Evolutionary conservation across 1,140 invertebrate genomes (phyloP).

Genomic region (Lasaia peninsularis): DNA sequence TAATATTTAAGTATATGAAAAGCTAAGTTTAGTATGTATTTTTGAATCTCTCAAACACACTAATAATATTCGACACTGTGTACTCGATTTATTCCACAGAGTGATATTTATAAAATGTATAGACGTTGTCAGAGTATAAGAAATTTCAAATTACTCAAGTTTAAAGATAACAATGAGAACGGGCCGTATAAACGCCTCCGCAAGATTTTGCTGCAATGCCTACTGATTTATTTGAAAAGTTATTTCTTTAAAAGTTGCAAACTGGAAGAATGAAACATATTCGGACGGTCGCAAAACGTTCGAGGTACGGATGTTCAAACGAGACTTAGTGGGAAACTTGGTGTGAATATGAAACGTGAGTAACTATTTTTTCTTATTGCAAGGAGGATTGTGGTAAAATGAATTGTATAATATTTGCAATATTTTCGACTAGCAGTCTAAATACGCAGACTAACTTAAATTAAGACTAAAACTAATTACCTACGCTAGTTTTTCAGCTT

Average conservation of each 20-base stretch:
- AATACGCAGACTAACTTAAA: too few species aligned
- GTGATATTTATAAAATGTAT: too few species aligned
- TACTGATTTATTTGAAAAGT: constrained; percentile 67
- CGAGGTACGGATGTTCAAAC: constrained; percentile 36
- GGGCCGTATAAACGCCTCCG: constrained; percentile 19
- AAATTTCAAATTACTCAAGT: constrained; percentile 47
- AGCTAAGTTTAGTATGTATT: too few species aligned
- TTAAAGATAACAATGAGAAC: constrained; percentile 8
- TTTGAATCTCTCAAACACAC: too few species aligned
- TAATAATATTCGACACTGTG: too few species aligned
- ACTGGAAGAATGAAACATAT: constrained; percentile 42
- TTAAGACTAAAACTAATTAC: too few species aligned
- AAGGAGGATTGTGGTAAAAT: constrained; percentile 13
- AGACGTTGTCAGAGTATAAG: constrained; percentile 29
- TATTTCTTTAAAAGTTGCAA: constrained; percentile 41
- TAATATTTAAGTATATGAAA: too few species aligned
- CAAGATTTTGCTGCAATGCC: constrained; percentile 37
- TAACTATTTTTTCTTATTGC: constrained; percentile 7
- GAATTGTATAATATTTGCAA: background rate
- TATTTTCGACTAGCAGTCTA: too few species aligned
- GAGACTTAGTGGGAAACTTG: constrained; percentile 14
- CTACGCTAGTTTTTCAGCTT: too few species aligned
- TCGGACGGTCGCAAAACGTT: constrained; percentile 43
- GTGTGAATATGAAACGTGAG: constrained; percentile 1
- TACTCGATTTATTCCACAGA: too few species aligned